These are phyloP conservation scores for Chrysolina americana DNA, from an alignment of 2,888 invertebrate species.

Conservation along the genomic window DNA sequence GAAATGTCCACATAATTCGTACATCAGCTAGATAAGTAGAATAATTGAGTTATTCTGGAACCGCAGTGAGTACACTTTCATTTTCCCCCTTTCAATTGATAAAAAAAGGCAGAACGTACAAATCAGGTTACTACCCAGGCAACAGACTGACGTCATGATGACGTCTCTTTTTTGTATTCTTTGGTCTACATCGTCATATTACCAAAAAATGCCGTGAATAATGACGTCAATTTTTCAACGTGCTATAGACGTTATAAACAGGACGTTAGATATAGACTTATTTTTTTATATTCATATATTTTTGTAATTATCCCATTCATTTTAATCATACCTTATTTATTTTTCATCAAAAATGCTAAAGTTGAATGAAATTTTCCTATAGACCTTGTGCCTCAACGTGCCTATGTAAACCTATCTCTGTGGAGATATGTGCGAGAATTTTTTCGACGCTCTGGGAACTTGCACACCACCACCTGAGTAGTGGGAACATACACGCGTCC, in stretches of 20 bases:
- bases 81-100: no score
- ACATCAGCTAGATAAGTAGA: no score
- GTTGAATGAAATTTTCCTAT: background rate
- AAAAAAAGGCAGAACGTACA: no score
- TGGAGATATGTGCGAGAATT: no score
- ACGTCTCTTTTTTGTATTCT: background rate
- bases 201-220: conserved; percentile 6
- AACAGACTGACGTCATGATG: background rate
- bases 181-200: conserved; percentile 11
- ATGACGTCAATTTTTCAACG: conserved; percentile 1
- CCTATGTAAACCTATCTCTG: no score
- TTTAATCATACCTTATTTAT: background rate
- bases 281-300: background rate
- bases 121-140: background rate
- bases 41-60: no score
- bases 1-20: no score
- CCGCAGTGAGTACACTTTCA: no score
- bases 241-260: background rate
- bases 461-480: no score
- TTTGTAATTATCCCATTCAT: background rate
- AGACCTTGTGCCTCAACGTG: conserved; percentile 10
- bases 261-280: background rate
- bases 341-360: conserved; percentile 1
- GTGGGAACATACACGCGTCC: no score
- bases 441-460: no score